Percentiles rank a stretch among this genome's conserved stretches.
Conservation (phyloP, 1,140 invertebrate genomes). For the Ctenoplectra terminalis region DNA sequence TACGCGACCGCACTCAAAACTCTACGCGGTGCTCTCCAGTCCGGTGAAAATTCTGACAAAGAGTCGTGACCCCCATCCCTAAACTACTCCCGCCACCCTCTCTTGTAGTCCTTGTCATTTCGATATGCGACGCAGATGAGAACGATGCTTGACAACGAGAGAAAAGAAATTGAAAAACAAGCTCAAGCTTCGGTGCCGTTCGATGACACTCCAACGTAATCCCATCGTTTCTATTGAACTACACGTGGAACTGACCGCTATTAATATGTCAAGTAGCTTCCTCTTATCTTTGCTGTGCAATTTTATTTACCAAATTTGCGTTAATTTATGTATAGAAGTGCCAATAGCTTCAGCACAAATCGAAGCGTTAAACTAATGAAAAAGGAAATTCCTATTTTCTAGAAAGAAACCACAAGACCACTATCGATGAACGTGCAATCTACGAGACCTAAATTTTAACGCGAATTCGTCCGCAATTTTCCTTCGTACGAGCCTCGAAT, state of each 20-base stretch:
- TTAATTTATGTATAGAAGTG: neutral
- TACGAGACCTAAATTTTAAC: slow-evolving; percentile 6
- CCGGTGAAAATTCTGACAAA: slow-evolving; percentile 66
- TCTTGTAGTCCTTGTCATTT: slow-evolving; percentile 44
- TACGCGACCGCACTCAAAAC: slow-evolving; percentile 65
- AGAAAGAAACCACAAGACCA: rapidly evolving
- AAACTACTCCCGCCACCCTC: neutral
- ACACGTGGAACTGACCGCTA: slow-evolving; percentile 18
- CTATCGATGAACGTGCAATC: neutral
- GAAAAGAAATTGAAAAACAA: slow-evolving; percentile 44
- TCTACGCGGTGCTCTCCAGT: slow-evolving; percentile 55
- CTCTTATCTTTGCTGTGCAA: neutral
- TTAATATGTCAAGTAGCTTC: slow-evolving; percentile 19
- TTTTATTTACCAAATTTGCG: neutral
- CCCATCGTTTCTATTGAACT: slow-evolving; percentile 2
- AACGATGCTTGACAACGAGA: slow-evolving; percentile 32
- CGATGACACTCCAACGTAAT: slow-evolving; percentile 24
- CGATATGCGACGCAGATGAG: slow-evolving; percentile 37
- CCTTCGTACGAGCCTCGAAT: neutral
- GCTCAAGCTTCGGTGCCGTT: slow-evolving; percentile 7
- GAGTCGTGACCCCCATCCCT: slow-evolving; percentile 28
- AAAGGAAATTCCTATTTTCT: neutral
- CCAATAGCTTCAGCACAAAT: too few relatives aligned
- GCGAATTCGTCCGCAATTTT: neutral
- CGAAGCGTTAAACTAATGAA: neutral